phyloP scores from a whole-genome alignment of 2,888 invertebrate genomes.

The Rhagonycha fulva region DNA sequence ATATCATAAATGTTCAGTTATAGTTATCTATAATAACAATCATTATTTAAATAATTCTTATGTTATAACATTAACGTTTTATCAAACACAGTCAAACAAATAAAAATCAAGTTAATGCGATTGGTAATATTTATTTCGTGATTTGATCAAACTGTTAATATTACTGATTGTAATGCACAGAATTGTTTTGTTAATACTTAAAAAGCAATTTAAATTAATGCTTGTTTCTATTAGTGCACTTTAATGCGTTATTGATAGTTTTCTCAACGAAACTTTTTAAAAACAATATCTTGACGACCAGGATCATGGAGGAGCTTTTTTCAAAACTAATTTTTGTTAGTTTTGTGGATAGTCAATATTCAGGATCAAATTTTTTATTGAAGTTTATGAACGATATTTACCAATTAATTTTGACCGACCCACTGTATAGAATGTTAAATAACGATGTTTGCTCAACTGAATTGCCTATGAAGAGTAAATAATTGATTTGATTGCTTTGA shows the following conservation, averaged over 20 bases:
- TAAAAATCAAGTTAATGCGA: neutral
- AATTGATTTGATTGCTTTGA: neutral
- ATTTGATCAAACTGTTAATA: neutral
- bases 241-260: neutral
- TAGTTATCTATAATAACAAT: neutral
- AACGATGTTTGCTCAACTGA: neutral
- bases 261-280: too few relatives aligned
- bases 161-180: neutral
- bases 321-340: neutral
- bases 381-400: neutral
- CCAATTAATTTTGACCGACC: neutral
- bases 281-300: neutral
- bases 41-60: neutral
- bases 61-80: neutral
- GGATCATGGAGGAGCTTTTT: neutral
- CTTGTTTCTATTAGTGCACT: neutral
- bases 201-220: constrained; percentile 3
- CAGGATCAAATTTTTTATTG: neutral
- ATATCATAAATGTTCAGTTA: neutral
- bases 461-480: neutral
- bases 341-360: neutral
- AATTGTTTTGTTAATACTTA: neutral
- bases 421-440: neutral
- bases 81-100: neutral
- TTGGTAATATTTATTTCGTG: neutral